phyloP scores from a whole-genome alignment of 2,113 vertebrate species.

The Amia ocellicauda region DNA sequence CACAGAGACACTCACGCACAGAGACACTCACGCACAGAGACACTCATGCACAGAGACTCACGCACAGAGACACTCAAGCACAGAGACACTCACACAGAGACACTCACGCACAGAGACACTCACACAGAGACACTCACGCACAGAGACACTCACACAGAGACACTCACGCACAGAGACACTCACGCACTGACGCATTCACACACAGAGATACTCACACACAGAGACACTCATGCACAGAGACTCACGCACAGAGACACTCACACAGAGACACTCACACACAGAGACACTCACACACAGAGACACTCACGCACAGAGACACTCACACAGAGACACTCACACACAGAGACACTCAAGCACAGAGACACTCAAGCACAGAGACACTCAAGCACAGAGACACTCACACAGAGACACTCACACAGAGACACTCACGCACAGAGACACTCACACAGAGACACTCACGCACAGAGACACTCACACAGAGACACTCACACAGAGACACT shows the following conservation, averaged over 20 bases:
- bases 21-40: neutral
- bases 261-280: slow-evolving; percentile 2
- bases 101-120: neutral
- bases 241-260: neutral
- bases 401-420: neutral
- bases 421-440: neutral
- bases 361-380: neutral
- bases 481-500: neutral
- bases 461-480: neutral
- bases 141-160: neutral
- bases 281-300: neutral
- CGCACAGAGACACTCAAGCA: slow-evolving; percentile 5
- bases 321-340: neutral
- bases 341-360: neutral
- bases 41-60: neutral
- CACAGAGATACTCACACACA: neutral
- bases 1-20: neutral
- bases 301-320: neutral
- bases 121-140: neutral
- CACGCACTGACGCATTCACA: neutral
- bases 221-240: neutral
- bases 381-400: neutral
- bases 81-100: neutral
- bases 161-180: neutral
- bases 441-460: neutral